Evolutionary conservation across 2,113 vertebrate species (phyloP), one percentile per base, ranked within the genome.

Genomic region (Pipra filicauda): DNA sequence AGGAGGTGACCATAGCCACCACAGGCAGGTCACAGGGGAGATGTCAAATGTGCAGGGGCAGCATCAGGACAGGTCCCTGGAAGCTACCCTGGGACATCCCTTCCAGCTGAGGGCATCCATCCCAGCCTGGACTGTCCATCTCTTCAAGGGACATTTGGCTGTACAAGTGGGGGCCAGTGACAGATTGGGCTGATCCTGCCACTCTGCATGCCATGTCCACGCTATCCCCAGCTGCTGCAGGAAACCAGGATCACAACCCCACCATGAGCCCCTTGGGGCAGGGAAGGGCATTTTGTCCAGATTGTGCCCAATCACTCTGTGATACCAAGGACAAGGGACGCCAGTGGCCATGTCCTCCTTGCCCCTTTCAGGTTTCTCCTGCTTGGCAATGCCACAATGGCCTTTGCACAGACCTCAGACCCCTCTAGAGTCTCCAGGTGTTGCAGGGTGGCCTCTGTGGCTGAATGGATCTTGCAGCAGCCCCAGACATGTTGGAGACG

Each of bases 131-230:
- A 28, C 49, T 6, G 14, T 22, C 43, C 57, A 31, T 39, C 70
- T 72, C 35, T 43, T 52, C 35, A 37, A 39, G 17, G 65, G 59
- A 82, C 46, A 51, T 7, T 54, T 65, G 54, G 33, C 55, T 89
- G 15, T 57, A 12, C 6, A 4, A 15, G 19, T 1, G 7, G 24
- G 8, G 18, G 5, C 24, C 61, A 59, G 23, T 2, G 11, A 54
- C 48, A 35, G 58, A 33, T 11, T 9, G 54, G 55, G 31, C 83
- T 84, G 59, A 28, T 61, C 17, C n/a, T 12, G 1, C 33, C 0
- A 0, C 44, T 30, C 76, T 59, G 43, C 70, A 7, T 78, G 65
- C 61, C 57, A 57, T 1, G 0, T 54, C 61, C 39, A 19, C 0
- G 0, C 23, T 55, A 31, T 28, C 43, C 57, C 69, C 9, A 4